Base-by-base conservation (phyloP, 2,888 invertebrate genomes). In the Odontomyia ornata region DNA sequence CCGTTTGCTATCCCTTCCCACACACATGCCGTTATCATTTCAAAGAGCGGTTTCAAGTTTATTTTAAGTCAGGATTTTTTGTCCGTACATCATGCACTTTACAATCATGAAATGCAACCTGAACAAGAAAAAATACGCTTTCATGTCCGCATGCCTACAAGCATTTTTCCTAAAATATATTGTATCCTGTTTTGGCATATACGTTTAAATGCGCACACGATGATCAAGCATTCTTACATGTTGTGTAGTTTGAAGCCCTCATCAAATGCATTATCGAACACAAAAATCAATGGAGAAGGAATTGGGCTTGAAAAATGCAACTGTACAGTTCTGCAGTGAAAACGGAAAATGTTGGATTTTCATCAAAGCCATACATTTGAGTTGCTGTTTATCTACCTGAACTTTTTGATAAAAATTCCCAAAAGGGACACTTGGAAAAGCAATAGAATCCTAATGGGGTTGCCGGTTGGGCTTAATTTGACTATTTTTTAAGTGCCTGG, bases 201-300 rank as follows among this genome's bases (percentile, higher is more conserved):
- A 23, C 23, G 7, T 60, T 23, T 23, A 18, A 4, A 21, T 23
- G 25, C 21, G 7, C 25, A 23, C 60, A 25, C 23, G 7, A 21
- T 5, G 60, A 60, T 60, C 36, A 36, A 36, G 9, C 9, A 9
- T 36, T 36, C 9, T 18, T 25, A 1, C 25, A 23, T 23, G 25
- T 11, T 60, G 25, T 60, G 25, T 60, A 60, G 21, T 60, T 60
- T 60, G n/a, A 60, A 60, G 60, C 60, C 60, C 60, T 60, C 60
- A 25, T 60, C 60, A 7, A 23, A 52, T 52, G 52, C 52, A 52
- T 52, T 52, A 52, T 52, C 52, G 52, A 52, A 52, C n/a, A 15
- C 9, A 5, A 4, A 15, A 52, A 52, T 52, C 52, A 52, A 52
- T 52, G 52, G 25, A 13, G 18, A 0, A 60, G n/a, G 60, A 60